Conservation (phyloP, 1,140 invertebrate genomes). For the Pissodes strobi region DNA sequence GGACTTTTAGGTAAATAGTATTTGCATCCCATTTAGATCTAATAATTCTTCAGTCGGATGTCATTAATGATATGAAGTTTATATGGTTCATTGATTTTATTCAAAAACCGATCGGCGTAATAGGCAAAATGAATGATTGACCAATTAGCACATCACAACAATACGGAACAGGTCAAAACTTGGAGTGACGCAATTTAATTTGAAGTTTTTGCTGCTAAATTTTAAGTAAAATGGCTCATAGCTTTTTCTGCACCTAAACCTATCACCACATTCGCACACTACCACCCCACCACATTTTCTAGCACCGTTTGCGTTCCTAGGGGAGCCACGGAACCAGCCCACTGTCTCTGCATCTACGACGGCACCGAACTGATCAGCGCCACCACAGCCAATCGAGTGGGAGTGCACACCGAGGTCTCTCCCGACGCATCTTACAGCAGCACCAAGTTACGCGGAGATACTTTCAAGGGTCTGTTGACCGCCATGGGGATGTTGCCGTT, state of each 20-base stretch:
- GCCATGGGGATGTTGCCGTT: constrained; percentile 85
- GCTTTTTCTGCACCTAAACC: background rate
- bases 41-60: no score
- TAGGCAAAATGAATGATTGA: no score
- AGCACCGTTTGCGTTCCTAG: no score
- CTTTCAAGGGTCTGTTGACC: constrained; percentile 89
- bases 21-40: no score
- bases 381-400: constrained; percentile 87
- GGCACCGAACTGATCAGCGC: constrained; percentile 75
- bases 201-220: no score
- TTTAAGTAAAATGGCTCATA: background rate
- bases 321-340: constrained; percentile 87
- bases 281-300: background rate
- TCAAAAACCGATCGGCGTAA: no score
- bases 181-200: no score
- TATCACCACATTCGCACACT: background rate
- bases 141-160: no score
- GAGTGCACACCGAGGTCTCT: constrained; percentile 80
- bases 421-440: constrained; percentile 77
- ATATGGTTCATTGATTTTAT: no score
- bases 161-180: no score
- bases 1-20: no score
- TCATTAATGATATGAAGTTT: no score
- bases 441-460: constrained; percentile 84
- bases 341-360: constrained; percentile 78